Conservation (phyloP, 2,113 vertebrate species). For the Sterna hirundo region DNA sequence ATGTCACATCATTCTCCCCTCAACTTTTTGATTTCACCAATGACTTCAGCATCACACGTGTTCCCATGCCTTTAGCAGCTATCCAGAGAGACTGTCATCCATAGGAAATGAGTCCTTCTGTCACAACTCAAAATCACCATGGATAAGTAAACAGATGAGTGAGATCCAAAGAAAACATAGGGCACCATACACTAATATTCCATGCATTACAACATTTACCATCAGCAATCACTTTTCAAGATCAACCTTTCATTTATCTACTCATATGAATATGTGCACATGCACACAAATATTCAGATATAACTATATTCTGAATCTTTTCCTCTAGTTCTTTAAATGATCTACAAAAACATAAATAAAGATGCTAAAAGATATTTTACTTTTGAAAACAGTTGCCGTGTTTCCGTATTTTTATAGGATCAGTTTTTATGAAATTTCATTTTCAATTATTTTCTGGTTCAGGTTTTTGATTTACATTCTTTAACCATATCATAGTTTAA, state of each 20-base stretch:
- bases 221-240: not conserved
- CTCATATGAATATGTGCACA: not conserved
- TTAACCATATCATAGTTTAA: not conserved
- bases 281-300: not conserved
- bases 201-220: not conserved
- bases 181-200: not conserved
- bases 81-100: not conserved
- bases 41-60: not conserved
- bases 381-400: not conserved
- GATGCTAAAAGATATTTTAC: not conserved
- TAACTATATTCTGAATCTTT: not conserved
- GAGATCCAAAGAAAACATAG: not conserved
- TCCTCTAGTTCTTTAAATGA: not conserved
- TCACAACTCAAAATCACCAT: not conserved
- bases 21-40: not conserved
- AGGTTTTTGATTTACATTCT: not conserved
- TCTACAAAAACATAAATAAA: not conserved
- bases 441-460: not conserved
- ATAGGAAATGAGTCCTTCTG: conserved; percentile 1
- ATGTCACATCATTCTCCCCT: not conserved
- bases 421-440: not conserved
- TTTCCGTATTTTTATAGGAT: not conserved
- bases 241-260: not conserved
- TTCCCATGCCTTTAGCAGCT: not conserved
- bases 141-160: not conserved